Evolutionary conservation across 2,888 invertebrate genomes (phyloP).

Genomic region (Azorinus chamasolen): DNA sequence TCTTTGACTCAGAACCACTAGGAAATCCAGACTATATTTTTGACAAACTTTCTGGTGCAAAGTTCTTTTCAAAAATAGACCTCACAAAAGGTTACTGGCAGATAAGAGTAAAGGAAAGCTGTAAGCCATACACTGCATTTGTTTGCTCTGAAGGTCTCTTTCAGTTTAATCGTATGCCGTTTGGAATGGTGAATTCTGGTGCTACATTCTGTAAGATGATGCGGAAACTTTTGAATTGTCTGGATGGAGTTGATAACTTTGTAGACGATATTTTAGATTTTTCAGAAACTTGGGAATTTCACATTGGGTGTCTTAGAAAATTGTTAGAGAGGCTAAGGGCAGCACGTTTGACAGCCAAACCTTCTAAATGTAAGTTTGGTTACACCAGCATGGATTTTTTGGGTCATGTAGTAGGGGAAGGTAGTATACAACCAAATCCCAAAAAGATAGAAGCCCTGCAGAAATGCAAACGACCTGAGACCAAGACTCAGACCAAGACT

Average conservation of each 20-base stretch:
- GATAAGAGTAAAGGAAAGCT: conserved; percentile 30
- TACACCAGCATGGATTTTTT: conserved; percentile 19
- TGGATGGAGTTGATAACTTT: conserved; percentile 43
- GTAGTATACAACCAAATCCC: conserved; percentile 1
- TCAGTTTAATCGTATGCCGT: conserved; percentile 47
- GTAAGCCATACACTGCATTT: conserved; percentile 57
- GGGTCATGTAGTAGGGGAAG: conserved; percentile 38
- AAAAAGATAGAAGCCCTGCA: conserved; percentile 29
- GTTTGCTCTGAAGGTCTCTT: conserved; percentile 36
- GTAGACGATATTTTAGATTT: conserved; percentile 55
- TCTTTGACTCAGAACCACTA: conserved; percentile 69
- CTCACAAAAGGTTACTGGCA: conserved; percentile 69
- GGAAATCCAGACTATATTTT: conserved; percentile 63
- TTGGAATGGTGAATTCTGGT: conserved; percentile 47
- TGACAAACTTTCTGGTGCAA: conserved; percentile 38
- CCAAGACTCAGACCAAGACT: conserved; percentile 18
- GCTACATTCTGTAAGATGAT: conserved; percentile 52
- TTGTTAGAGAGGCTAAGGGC: conserved; percentile 37
- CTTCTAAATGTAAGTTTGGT: conserved; percentile 35
- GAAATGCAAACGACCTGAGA: conserved; percentile 12
- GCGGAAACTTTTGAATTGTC: conserved; percentile 44
- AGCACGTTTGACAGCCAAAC: conserved; percentile 52
- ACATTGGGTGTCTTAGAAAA: conserved; percentile 32
- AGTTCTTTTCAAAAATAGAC: conserved; percentile 60
- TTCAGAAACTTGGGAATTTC: conserved; percentile 52